These are phyloP conservation scores for Ageneiosus marmoratus DNA, from an alignment of 2,113 vertebrate species.

Conservation along the genomic window DNA sequence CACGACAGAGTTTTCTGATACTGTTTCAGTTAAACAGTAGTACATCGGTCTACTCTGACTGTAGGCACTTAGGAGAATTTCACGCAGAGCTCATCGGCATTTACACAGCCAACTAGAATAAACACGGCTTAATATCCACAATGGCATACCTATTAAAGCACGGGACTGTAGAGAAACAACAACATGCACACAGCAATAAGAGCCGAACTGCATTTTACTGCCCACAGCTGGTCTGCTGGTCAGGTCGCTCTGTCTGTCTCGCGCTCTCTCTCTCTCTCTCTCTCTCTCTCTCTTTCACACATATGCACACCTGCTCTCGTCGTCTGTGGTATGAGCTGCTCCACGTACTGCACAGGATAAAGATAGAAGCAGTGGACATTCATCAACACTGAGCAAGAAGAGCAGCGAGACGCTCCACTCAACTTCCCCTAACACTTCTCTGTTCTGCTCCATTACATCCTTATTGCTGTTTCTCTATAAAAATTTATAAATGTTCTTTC, in stretches of 20 bases:
- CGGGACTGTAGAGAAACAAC: background rate
- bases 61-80: constrained; percentile 13
- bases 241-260: background rate
- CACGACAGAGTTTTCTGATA: background rate
- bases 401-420: background rate
- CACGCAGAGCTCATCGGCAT: background rate
- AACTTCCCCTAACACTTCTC: background rate
- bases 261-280: background rate
- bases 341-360: constrained; percentile 16
- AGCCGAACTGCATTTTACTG: background rate
- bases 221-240: constrained; percentile 8
- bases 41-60: background rate
- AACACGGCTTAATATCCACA: background rate
- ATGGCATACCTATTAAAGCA: background rate
- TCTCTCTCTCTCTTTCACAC: no score
- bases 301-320: background rate
- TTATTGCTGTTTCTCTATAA: background rate
- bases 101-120: background rate
- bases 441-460: background rate
- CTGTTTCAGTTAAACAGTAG: background rate
- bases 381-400: background rate
- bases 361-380: constrained; percentile 4
- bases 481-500: background rate
- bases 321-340: background rate
- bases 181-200: background rate